Conservation (phyloP, 2,797 vertebrate species). For the Enteromius unitaeniatus region DNA sequence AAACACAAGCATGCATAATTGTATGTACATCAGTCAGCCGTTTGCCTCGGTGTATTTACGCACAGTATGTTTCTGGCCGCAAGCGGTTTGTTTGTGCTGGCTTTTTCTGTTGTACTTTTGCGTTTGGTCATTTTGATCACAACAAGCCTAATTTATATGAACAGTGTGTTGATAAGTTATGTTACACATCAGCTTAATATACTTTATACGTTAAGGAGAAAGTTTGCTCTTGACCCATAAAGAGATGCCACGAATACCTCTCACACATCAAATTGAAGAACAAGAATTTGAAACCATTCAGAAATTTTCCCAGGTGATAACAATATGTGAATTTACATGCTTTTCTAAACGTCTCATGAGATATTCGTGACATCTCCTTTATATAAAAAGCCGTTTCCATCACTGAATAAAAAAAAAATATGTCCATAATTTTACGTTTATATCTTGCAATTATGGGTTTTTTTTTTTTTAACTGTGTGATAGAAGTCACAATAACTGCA, state of each 20-base stretch:
- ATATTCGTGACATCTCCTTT: conserved; percentile 24
- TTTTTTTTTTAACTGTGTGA: neutral
- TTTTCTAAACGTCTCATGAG: neutral
- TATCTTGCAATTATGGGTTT: too few species aligned
- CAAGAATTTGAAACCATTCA: neutral
- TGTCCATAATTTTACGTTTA: neutral
- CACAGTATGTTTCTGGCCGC: conserved; percentile 6
- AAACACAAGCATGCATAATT: neutral
- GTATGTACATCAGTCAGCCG: neutral
- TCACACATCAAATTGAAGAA: too few species aligned
- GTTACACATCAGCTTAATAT: conserved; percentile 71
- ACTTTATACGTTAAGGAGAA: conserved; percentile 74
- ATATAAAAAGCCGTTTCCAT: neutral
- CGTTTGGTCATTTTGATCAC: conserved; percentile 84
- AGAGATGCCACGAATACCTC: conserved; percentile 25
- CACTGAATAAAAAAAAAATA: neutral
- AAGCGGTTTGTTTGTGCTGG: conserved; percentile 88
- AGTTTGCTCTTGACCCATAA: neutral
- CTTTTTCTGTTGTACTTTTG: conserved; percentile 89
- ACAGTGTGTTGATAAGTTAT: conserved; percentile 72
- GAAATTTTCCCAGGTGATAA: neutral
- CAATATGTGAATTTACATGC: neutral
- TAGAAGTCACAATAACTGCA: neutral
- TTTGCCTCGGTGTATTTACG: neutral
- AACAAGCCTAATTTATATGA: conserved; percentile 89